Evolutionary conservation across 1,140 invertebrate species (phyloP).

Genomic region (Lepeophtheirus salmonis): DNA sequence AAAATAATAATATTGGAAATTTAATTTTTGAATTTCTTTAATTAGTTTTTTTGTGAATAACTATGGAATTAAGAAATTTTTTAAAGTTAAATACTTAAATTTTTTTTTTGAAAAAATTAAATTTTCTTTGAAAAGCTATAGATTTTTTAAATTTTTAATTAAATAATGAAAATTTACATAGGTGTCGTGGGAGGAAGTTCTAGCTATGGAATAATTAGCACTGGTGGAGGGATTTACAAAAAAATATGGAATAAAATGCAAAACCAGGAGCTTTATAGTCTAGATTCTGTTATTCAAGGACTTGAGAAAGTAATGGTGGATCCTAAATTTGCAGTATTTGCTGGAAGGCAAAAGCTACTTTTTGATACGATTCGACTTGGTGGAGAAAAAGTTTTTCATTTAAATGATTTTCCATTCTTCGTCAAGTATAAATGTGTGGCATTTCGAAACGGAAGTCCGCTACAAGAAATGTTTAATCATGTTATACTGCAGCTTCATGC

Average conservation of each 20-base stretch:
- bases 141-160: too few relatives aligned
- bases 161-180: too few relatives aligned
- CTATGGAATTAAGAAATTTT: too few relatives aligned
- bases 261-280: neutral
- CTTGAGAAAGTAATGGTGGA: neutral
- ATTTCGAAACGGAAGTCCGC: neutral
- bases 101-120: too few relatives aligned
- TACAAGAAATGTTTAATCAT: neutral
- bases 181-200: neutral
- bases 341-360: neutral
- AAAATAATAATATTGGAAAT: too few relatives aligned
- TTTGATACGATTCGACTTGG: slow-evolving; percentile 2
- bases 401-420: neutral
- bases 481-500: neutral
- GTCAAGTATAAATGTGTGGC: slow-evolving; percentile 6
- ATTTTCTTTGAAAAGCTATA: too few relatives aligned
- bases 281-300: neutral
- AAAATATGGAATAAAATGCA: slow-evolving; percentile 3
- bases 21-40: too few relatives aligned
- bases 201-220: slow-evolving; percentile 6
- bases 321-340: slow-evolving; percentile 6
- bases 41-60: too few relatives aligned
- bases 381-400: neutral
- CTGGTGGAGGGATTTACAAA: neutral
- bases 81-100: too few relatives aligned